Percentiles rank a stretch among this genome's conserved stretches.
phyloP scores from a whole-genome alignment of 2,888 invertebrate species.

The Bugula neritina region DNA sequence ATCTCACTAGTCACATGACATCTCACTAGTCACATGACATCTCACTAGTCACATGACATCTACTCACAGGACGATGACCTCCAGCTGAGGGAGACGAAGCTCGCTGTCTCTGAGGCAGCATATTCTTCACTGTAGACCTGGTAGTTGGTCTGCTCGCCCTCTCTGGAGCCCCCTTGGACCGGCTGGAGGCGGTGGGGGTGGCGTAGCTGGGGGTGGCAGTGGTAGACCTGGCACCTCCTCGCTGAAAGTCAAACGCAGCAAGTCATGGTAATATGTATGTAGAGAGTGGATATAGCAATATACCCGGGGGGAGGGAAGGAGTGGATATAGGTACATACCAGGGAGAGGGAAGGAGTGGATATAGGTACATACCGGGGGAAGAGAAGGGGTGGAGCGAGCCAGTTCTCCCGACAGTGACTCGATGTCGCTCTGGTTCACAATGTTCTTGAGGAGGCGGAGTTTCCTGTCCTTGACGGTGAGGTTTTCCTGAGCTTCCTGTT shows the following conservation, averaged over 20 bases:
- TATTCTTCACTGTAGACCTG: not conserved
- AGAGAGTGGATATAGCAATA: not conserved
- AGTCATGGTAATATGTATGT: not conserved
- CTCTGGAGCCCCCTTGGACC: not conserved
- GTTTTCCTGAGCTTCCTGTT: slow-evolving; percentile 38
- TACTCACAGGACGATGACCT: not conserved
- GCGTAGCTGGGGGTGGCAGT: slow-evolving; percentile 31
- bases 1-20: no score
- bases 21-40: no score
- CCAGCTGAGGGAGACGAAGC: slow-evolving; percentile 1
- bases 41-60: no score
- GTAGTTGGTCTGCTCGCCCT: not conserved
- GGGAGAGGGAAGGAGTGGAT: not conserved
- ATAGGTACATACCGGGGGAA: not conserved
- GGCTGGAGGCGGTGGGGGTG: not conserved
- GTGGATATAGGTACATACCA: not conserved
- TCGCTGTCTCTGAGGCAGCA: not conserved
- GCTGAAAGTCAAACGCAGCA: not conserved
- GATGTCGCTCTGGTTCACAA: slow-evolving; percentile 37
- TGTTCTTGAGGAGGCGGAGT: slow-evolving; percentile 43
- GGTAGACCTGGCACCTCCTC: slow-evolving; percentile 2
- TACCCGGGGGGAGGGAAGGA: not conserved
- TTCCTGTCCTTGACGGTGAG: slow-evolving; percentile 45
- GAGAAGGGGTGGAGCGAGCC: slow-evolving; percentile 8
- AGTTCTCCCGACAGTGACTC: slow-evolving; percentile 25